Percentiles rank a stretch among this genome's conserved stretches.
phyloP scores from a whole-genome alignment of 2,797 vertebrate species.

The Leptatherina wallacei region DNA sequence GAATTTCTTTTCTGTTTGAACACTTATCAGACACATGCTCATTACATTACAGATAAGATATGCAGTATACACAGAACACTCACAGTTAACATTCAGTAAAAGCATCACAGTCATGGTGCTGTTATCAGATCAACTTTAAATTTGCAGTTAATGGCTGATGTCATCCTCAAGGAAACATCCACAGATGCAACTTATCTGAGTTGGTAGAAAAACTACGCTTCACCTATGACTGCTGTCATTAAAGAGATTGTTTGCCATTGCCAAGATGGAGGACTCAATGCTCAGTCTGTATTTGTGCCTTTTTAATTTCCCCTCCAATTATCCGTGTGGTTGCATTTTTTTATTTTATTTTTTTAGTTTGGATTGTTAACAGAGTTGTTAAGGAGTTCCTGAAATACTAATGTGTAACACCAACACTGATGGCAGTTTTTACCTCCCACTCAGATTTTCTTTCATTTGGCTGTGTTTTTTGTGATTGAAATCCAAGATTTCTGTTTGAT shows the following conservation, averaged over 20 bases:
- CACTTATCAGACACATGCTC: conserved; percentile 47
- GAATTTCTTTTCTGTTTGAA: conserved; percentile 44
- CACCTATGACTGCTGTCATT: conserved; percentile 8
- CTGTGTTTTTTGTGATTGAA: conserved; percentile 11
- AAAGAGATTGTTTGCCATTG: conserved; percentile 8
- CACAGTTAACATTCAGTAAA: conserved; percentile 21
- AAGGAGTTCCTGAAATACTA: conserved; percentile 4
- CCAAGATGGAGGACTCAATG: conserved; percentile 24
- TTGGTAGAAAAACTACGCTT: conserved; percentile 33
- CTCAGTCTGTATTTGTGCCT: conserved; percentile 62
- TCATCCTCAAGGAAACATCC: not conserved
- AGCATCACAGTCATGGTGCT: conserved; percentile 39
- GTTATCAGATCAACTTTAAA: conserved; percentile 20
- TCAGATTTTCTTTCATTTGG: conserved; percentile 16
- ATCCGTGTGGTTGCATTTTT: not conserved
- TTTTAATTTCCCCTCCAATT: conserved; percentile 46
- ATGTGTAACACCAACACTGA: conserved; percentile 14
- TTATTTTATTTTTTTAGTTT: not conserved
- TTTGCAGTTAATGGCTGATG: conserved; percentile 5
- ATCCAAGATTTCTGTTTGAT: conserved; percentile 15
- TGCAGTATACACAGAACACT: conserved; percentile 9
- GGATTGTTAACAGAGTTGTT: conserved; percentile 30
- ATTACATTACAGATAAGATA: conserved; percentile 2
- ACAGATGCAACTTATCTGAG: conserved; percentile 15
- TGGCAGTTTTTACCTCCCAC: not conserved